phyloP scores from a whole-genome alignment of 2,888 invertebrate genomes.

The Aspidapion aeneum region DNA sequence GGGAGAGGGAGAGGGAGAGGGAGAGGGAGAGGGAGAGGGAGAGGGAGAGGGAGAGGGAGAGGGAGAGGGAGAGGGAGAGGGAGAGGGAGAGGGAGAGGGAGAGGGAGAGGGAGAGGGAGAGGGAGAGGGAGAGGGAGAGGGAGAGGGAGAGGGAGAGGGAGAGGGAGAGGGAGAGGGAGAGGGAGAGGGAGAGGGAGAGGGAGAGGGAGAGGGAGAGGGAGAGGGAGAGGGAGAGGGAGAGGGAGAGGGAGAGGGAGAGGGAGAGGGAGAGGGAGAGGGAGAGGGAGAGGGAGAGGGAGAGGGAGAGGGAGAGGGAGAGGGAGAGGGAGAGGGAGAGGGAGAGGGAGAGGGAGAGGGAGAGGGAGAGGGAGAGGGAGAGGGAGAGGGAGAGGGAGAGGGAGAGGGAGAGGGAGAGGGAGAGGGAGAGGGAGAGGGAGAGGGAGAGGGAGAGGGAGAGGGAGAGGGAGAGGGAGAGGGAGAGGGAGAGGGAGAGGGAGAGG shows the following conservation, averaged over 20 bases:
- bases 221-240: conserved; percentile 12
- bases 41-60: conserved; percentile 12
- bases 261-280: conserved; percentile 12
- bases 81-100: conserved; percentile 12
- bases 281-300: conserved; percentile 11
- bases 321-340: conserved; percentile 12
- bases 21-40: conserved; percentile 12
- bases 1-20: conserved; percentile 12
- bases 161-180: conserved; percentile 11
- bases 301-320: conserved; percentile 12
- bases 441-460: conserved; percentile 12
- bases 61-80: conserved; percentile 11
- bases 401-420: conserved; percentile 11
- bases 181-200: conserved; percentile 12
- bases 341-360: conserved; percentile 12
- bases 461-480: conserved; percentile 12
- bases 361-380: conserved; percentile 11
- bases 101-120: conserved; percentile 12
- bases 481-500: too few relatives aligned
- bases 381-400: conserved; percentile 12
- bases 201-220: conserved; percentile 12
- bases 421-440: conserved; percentile 12
- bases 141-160: conserved; percentile 12
- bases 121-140: conserved; percentile 11
- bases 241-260: conserved; percentile 11